A percentile compares a stretch with the other conserved stretches of the same genome.
Evolutionary conservation across 2,797 vertebrate genomes (phyloP).

Genomic region (Fratercula arctica): DNA sequence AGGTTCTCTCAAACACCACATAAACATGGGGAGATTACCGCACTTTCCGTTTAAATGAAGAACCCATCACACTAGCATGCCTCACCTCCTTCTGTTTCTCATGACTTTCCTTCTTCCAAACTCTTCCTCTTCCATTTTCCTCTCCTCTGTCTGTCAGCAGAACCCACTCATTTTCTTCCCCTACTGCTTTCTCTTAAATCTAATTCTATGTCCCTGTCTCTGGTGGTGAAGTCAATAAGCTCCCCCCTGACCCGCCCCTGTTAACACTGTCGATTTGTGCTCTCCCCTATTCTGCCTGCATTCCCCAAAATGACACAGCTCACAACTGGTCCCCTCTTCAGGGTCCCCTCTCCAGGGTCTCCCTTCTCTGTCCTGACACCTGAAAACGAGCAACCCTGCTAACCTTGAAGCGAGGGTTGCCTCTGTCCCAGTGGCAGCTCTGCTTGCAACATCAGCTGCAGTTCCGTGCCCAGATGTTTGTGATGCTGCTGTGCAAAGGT

Average conservation of each 20-base stretch:
- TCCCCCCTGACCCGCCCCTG: too few relatives aligned
- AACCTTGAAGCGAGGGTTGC: neutral
- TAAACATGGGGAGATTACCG: conserved; percentile 15
- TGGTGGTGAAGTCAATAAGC: neutral
- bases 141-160: neutral
- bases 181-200: neutral
- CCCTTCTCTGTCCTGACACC: neutral
- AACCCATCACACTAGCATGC: neutral
- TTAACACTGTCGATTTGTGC: neutral
- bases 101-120: neutral
- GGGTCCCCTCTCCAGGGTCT: neutral
- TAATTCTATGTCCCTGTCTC: neutral
- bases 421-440: neutral
- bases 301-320: neutral
- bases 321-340: neutral
- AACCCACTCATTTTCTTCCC: neutral
- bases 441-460: neutral
- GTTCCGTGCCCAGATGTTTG: neutral
- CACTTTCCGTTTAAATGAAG: neutral
- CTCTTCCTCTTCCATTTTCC: neutral
- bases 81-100: neutral
- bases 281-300: neutral
- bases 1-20: conserved; percentile 49
- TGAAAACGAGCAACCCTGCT: neutral
- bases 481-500: neutral